Evolutionary conservation across 2,888 invertebrate genomes (phyloP).

Genomic region (Darwinula stevensoni): DNA sequence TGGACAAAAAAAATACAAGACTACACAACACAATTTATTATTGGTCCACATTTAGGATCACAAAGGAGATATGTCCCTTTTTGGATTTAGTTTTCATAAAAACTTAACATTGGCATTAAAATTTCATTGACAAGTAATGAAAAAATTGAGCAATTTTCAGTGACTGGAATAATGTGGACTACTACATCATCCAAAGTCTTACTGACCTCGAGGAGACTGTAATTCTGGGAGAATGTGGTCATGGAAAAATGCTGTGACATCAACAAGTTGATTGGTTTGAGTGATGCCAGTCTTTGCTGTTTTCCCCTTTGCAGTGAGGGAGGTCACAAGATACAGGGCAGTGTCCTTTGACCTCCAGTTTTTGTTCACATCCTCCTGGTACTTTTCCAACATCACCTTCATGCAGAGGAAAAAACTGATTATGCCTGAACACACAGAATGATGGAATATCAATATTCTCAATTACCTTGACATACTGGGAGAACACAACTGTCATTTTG

Average conservation of each 20-base stretch:
- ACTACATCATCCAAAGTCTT: too few species aligned
- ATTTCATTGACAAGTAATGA: too few species aligned
- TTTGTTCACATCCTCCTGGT: slow-evolving; percentile 33
- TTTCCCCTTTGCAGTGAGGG: slow-evolving; percentile 60
- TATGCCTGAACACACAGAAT: slow-evolving; percentile 4
- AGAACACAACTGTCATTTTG: slow-evolving; percentile 59
- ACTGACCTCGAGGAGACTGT: slow-evolving; percentile 18
- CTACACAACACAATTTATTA: too few species aligned
- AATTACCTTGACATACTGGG: slow-evolving; percentile 47
- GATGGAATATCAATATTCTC: slow-evolving; percentile 5
- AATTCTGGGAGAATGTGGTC: slow-evolving; percentile 63
- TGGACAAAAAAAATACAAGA: too few species aligned
- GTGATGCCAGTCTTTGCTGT: slow-evolving; percentile 76
- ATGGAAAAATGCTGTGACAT: slow-evolving; percentile 61
- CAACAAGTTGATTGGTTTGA: slow-evolving; percentile 60
- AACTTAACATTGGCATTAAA: slow-evolving; percentile 31
- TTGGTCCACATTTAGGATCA: too few species aligned
- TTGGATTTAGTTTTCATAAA: too few species aligned
- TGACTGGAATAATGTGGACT: too few species aligned
- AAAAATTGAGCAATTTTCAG: too few species aligned
- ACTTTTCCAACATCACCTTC: slow-evolving; percentile 48
- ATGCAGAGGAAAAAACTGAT: slow-evolving; percentile 10
- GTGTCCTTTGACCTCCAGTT: slow-evolving; percentile 90
- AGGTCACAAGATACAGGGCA: slow-evolving; percentile 81
- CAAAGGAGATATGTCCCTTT: too few species aligned